phyloP scores from a whole-genome alignment of 2,888 invertebrate genomes.

The Drosophila fulvimacula region DNA sequence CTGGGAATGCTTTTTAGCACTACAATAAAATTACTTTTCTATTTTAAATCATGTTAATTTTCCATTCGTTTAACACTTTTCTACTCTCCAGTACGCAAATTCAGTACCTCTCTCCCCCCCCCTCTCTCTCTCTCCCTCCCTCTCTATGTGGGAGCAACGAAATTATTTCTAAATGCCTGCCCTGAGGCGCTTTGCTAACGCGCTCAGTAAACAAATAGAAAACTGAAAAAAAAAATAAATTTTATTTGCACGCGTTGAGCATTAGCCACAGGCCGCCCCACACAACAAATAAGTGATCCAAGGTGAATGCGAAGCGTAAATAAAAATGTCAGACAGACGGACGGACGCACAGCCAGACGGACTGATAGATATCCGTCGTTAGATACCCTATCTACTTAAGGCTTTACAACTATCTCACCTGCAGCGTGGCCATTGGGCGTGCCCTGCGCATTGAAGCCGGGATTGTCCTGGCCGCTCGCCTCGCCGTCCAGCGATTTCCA shows the following conservation, averaged over 20 bases:
- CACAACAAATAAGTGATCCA: slow-evolving; percentile 28
- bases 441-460: slow-evolving; percentile 56
- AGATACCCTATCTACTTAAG: not conserved
- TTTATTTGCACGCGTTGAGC: slow-evolving; percentile 10
- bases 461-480: slow-evolving; percentile 73
- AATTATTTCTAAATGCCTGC: not conserved
- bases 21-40: not conserved
- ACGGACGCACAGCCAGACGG: not conserved
- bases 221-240: not conserved
- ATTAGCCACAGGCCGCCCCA: slow-evolving; percentile 20
- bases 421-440: slow-evolving; percentile 48
- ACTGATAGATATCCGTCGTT: not conserved
- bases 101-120: no score
- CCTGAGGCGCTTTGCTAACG: slow-evolving; percentile 4
- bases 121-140: not conserved
- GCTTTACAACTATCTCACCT: slow-evolving; percentile 51
- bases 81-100: not conserved
- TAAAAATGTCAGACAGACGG: slow-evolving; percentile 8
- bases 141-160: not conserved
- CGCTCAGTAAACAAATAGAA: slow-evolving; percentile 21
- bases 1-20: slow-evolving; percentile 1
- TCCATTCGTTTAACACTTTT: not conserved
- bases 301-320: slow-evolving; percentile 28
- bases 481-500: slow-evolving; percentile 65
- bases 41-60: slow-evolving; percentile 12